These are phyloP conservation scores for Urosaurus nigricauda DNA, from an alignment of 2,797 vertebrate genomes.

Conservation along the genomic window DNA sequence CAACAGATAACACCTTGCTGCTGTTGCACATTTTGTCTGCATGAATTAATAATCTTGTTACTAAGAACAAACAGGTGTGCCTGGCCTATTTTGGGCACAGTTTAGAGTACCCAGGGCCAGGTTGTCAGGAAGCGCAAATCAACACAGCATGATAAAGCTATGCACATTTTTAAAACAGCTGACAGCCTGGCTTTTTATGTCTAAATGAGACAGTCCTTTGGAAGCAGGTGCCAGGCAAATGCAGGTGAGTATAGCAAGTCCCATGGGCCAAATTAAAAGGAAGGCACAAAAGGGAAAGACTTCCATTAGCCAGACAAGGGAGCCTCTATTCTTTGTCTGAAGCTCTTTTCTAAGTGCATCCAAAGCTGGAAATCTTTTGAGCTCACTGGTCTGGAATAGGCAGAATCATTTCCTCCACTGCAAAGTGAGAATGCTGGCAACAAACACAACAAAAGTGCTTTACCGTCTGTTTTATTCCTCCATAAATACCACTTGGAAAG, in stretches of 20 bases:
- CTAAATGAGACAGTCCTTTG: neutral
- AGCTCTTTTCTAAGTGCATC: neutral
- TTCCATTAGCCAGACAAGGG: neutral
- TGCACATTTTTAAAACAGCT: accelerated
- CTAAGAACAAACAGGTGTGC: neutral
- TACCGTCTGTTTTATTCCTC: too few species aligned
- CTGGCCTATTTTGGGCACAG: constrained; percentile 10
- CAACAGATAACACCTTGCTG: constrained; percentile 53
- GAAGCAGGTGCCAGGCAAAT: constrained; percentile 18
- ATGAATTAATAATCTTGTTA: constrained; percentile 30
- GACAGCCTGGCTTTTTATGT: neutral
- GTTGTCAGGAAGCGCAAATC: neutral
- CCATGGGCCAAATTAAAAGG: neutral
- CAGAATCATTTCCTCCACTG: neutral
- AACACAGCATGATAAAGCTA: neutral
- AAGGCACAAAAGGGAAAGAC: neutral
- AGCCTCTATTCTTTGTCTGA: neutral
- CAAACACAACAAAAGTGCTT: neutral
- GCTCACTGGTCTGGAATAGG: neutral
- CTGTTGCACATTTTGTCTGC: constrained; percentile 46
- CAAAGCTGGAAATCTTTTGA: neutral
- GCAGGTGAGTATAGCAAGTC: neutral
- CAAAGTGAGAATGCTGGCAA: accelerated
- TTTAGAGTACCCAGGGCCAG: constrained; percentile 2
- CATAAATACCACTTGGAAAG: too few species aligned